phyloP scores from a whole-genome alignment of 2,888 invertebrate species.

The Corbicula japonica region DNA sequence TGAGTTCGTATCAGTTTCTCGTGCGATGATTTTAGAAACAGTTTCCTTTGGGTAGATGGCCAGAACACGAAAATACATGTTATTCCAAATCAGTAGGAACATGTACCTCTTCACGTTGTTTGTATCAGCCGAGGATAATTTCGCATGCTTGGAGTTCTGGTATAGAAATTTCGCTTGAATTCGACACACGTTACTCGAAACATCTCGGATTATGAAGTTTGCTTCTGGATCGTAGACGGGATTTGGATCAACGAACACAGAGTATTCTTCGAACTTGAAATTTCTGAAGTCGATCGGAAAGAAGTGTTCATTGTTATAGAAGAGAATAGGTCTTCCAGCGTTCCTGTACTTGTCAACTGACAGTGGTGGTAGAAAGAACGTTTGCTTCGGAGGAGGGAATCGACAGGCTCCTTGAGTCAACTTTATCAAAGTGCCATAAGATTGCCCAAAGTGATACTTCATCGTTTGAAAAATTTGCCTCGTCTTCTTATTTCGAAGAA shows the following conservation, averaged over 20 bases:
- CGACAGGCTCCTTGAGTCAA: background rate
- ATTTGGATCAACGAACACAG: background rate
- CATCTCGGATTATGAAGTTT: constrained; percentile 4
- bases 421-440: background rate
- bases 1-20: background rate
- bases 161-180: constrained; percentile 1
- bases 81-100: background rate
- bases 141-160: background rate
- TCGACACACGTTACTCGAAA: background rate
- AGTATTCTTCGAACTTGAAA: background rate
- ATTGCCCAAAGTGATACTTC: constrained; percentile 6
- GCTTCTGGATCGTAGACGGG: background rate
- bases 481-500: background rate
- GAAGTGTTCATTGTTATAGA: constrained; percentile 8
- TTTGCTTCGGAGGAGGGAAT: constrained; percentile 1
- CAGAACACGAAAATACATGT: background rate
- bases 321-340: background rate
- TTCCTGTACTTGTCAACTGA: constrained; percentile 3
- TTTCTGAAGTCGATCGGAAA: constrained; percentile 1
- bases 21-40: background rate
- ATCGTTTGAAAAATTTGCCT: constrained; percentile 2
- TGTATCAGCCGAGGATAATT: background rate
- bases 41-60: constrained; percentile 11
- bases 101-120: constrained; percentile 10
- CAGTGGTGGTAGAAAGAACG: constrained; percentile 5